Evolutionary conservation across 2,113 vertebrate genomes (phyloP), one percentile per base, ranked within the genome.

Genomic region (Siphamia tubifer): DNA sequence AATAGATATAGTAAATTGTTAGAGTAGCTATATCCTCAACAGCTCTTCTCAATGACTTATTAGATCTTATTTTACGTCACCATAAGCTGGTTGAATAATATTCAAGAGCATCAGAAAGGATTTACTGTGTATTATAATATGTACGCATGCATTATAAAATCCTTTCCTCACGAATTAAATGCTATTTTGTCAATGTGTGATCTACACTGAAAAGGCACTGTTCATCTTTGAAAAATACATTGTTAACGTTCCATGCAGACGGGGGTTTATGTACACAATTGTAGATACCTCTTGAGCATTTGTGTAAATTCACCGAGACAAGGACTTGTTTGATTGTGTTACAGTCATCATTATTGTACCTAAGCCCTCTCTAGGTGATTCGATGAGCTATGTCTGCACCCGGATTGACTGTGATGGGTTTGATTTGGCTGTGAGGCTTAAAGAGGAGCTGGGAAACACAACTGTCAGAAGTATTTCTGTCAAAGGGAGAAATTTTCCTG

Each of bases 341-440:
- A 84, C 55, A 74, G 66, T 88, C 83, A 87, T 86, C 83, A 64
- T 89, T 89, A 88, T 62, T 81, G 75, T 54, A 54, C 53, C 55
- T 71, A 31, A 62, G 62, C 51, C 28, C 2, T 63, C 85, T 81
- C 45, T 19, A 13, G 58, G 74, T 13, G 11, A 67, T 54, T 60
- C 55, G 48, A 61, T 53, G 67, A 21, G 36, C 45, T 13, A 35
- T 36, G 43, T 28, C 43, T 56, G 56, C 51, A 32, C 75, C 27
- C 52, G 56, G 58, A 84, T 69, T 9, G 17, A 74, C 64, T 80
- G n/a, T 40, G 79, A 81, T 71, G 69, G 60, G 34, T 78, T 74
- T 69, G 68, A 82, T 83, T 85, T 79, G 62, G 62, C 74, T 79
- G 56, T 36, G 11, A 70, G 83, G 73, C 65, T 65, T 35, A 79